These are phyloP conservation scores for Gerris buenoi DNA, from an alignment of 1,140 invertebrate species.

Conservation along the genomic window DNA sequence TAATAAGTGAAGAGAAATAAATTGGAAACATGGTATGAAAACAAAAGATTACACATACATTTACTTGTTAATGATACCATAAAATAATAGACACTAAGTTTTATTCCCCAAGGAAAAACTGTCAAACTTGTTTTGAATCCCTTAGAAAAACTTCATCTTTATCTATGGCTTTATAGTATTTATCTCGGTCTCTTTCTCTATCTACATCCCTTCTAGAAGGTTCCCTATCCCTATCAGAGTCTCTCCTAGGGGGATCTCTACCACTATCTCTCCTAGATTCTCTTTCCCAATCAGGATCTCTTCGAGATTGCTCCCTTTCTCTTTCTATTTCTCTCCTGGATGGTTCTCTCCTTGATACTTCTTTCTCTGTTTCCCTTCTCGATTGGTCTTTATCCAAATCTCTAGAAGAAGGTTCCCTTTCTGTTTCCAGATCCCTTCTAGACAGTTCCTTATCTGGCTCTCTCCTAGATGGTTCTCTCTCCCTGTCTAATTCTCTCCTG, in stretches of 20 bases:
- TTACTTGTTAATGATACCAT: no score
- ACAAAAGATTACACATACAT: no score
- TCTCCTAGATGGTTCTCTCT: constrained; percentile 26
- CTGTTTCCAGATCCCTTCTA: background rate
- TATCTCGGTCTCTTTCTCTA: background rate
- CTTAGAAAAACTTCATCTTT: no score
- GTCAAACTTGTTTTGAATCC: no score
- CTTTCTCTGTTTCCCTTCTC: background rate
- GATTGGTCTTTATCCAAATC: no score
- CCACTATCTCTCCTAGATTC: background rate
- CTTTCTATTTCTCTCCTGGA: background rate
- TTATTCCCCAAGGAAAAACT: no score
- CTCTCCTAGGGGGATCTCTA: background rate
- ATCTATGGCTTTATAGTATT: no score
- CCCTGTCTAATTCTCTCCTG: constrained; percentile 38
- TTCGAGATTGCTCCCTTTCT: background rate
- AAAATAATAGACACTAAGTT: no score
- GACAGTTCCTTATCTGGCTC: background rate
- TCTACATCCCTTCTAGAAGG: background rate
- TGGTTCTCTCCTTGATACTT: background rate
- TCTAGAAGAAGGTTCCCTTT: no score
- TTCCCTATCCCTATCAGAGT: background rate
- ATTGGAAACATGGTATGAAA: no score
- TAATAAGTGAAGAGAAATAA: no score
- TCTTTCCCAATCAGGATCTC: background rate